These are phyloP conservation scores for Cyphomyrus discorhynchus DNA, from an alignment of 2,113 vertebrate species.

Conservation along the genomic window DNA sequence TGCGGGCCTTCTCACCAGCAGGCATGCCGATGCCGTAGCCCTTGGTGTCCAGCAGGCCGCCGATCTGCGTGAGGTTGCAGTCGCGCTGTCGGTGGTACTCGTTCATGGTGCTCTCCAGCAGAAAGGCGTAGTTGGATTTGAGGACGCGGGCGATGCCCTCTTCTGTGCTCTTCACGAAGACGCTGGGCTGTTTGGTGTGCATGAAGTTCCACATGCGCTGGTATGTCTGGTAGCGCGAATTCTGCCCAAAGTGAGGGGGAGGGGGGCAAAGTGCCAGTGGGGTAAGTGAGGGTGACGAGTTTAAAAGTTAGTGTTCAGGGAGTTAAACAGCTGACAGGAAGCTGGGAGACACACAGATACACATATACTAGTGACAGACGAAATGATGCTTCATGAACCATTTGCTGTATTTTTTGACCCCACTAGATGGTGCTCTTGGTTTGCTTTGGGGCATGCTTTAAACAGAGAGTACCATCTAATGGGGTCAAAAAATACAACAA, in stretches of 20 bases:
- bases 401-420: background rate
- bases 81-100: conserved; percentile 96
- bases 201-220: conserved; percentile 99
- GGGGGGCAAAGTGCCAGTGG: background rate
- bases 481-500: background rate
- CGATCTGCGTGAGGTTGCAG: conserved; percentile 98
- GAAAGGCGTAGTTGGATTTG: conserved; percentile 96
- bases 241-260: conserved; percentile 57
- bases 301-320: background rate
- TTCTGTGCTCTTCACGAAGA: conserved; percentile 98
- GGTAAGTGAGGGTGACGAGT: background rate
- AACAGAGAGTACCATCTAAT: background rate
- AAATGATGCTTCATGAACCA: background rate
- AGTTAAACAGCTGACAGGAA: background rate
- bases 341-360: background rate
- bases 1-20: conserved; percentile 58
- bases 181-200: conserved; percentile 95
- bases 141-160: conserved; percentile 92
- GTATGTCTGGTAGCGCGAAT: conserved; percentile 97
- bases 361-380: background rate
- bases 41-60: conserved; percentile 97
- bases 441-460: background rate
- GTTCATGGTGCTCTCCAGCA: conserved; percentile 98
- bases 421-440: background rate
- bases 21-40: conserved; percentile 99